Evolutionary conservation across 1,140 invertebrate genomes (phyloP).

Genomic region (Lasaia peninsularis): DNA sequence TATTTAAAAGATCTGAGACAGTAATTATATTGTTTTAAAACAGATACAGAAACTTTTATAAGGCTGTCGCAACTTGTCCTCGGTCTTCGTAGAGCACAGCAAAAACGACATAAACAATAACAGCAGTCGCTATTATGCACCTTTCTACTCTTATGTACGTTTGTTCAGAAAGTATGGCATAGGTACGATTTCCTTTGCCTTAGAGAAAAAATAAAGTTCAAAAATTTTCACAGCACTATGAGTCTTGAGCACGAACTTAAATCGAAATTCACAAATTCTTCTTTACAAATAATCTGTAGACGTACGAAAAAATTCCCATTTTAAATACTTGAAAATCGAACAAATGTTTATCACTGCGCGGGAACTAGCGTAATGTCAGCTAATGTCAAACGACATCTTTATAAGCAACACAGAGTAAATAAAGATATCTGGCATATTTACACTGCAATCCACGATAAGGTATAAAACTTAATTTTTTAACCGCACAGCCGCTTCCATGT

Average conservation of each 20-base stretch:
- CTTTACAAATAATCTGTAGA: slow-evolving; percentile 65
- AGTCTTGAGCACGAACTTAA: not conserved
- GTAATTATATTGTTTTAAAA: slow-evolving; percentile 64
- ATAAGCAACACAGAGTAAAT: slow-evolving; percentile 8
- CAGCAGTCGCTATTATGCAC: slow-evolving; percentile 50
- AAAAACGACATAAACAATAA: slow-evolving; percentile 51
- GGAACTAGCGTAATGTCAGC: not conserved
- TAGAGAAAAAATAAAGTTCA: slow-evolving; percentile 21
- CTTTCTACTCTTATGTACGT: slow-evolving; percentile 49
- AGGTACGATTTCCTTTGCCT: slow-evolving; percentile 56
- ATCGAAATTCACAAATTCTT: slow-evolving; percentile 23
- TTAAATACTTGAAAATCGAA: slow-evolving; percentile 27
- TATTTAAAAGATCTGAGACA: slow-evolving; percentile 68
- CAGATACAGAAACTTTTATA: slow-evolving; percentile 52
- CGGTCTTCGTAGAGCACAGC: slow-evolving; percentile 46
- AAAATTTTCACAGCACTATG: slow-evolving; percentile 5
- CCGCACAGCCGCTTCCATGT: slow-evolving; percentile 25
- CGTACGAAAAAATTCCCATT: slow-evolving; percentile 63
- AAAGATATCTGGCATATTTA: slow-evolving; percentile 9
- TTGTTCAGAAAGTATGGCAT: slow-evolving; percentile 59
- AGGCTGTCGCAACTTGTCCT: slow-evolving; percentile 52
- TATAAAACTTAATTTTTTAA: slow-evolving; percentile 13
- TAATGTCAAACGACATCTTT: slow-evolving; percentile 2
- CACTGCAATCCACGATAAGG: slow-evolving; percentile 14
- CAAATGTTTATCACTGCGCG: slow-evolving; percentile 1